Base-by-base conservation (phyloP, 2,888 invertebrate genomes). In the Ectemnius cavifrons region DNA sequence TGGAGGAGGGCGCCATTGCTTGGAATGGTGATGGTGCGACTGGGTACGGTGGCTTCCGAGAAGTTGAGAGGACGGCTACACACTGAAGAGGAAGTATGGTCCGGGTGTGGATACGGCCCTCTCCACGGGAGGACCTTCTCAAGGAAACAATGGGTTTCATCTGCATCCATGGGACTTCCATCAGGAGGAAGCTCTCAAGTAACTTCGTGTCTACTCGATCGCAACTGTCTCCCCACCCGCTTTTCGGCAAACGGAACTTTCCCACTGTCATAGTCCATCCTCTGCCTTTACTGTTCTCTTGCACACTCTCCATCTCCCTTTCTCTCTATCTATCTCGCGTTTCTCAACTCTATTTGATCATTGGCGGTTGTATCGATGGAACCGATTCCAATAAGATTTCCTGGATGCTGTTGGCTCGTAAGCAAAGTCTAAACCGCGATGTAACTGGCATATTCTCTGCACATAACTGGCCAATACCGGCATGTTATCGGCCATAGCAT, bases 91-190 rank as follows among this genome's bases (percentile, higher is more conserved):
- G 68, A 77, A 73, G 71, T 80, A 73, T 78, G 67, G 75, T 79
- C 75, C 76, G 71, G 72, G 62, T 67, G 71, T 47, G 63, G 52
- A 52, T 72, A 67, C 67, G 73, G 73, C 69, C 73, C 63, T 75
- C 69, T 56, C 28, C 64, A 67, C 66, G 61, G 57, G 67, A 78
- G 77, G 81, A 79, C 62, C 78, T 75, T 76, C 76, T 66, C 63
- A 67, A 56, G 37, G 75, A 82, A 88, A 87, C 87, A 88, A 88
- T 88, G 82, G 81, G 77, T 71, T 84, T 80, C 83, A 84, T 86
- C 84, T 87, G 84, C 86, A 87, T 87, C 83, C 71, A 85, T 78
- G 79, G 79, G 67, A 52, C 80, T 75, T 80, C 85, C 85, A 83
- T 87, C 85, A 63, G 28, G 47, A 52, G 14, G 37, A 61, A 63